Base-by-base conservation (phyloP, 2,113 vertebrate genomes). In the Pseudonaja textilis region DNA sequence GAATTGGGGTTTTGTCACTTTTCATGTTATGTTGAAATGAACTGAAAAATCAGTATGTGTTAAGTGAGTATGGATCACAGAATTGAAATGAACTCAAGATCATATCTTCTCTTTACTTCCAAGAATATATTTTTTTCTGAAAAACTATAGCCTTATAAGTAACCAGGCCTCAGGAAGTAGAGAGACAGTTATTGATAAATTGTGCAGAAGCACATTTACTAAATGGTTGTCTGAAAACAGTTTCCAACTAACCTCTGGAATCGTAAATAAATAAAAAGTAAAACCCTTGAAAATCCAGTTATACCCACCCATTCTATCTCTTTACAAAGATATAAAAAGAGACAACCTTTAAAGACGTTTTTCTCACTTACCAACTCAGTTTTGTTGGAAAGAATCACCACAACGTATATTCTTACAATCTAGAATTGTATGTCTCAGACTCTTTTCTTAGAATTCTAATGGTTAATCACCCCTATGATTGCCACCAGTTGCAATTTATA, bases 141-240 rank as follows among this genome's bases (percentile, higher is more conserved):
- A 87, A 87, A 93, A 95, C 64, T 23, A 93, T 0, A 89, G 69
- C 3, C 93, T 95, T 94, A 92, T 64, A 94, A 95, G 93, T 54
- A 89, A 54, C 91, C 93, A 93, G 95, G 89, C 93, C 92, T 93
- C 87, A 93, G 94, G 90, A 96, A 88, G 95, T 22, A 90, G n/a
- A 88, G 74, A 93, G 34, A 11, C 59, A 20, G 34, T 39, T 94
- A 92, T 87, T 93, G 92, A 0, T 61, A 95, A 94, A 94, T 26
- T 93, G 61, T 91, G 89, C 59, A 74, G 93, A 95, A 95, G 39
- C 91, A 56, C 89, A 92, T 93, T 95, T 93, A 94, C 59, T 95
- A 96, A 97, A 96, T 92, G 87, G 93, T 96, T 94, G 85, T 91
- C 90, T 91, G 85, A 95, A 95, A 96, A 96, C 56, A 93, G 59